Conservation (phyloP, 2,888 invertebrate genomes). For the Tetanocera ferruginea region DNA sequence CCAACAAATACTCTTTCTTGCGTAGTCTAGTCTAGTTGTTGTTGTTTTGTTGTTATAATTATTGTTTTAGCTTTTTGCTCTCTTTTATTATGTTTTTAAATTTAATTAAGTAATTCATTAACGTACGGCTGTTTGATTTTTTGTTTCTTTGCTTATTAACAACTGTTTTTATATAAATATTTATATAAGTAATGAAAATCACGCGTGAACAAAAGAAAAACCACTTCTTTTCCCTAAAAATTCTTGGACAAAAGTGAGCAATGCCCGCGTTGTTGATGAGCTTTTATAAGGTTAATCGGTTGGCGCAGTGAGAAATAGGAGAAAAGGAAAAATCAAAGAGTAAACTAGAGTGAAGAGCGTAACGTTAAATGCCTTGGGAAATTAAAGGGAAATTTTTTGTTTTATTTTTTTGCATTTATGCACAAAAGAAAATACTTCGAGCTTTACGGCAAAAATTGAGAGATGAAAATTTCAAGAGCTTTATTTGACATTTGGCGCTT, state of each 20-base stretch:
- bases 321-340: background rate
- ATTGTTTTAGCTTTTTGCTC: background rate
- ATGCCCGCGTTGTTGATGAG: background rate
- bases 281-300: conserved; percentile 24
- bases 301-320: background rate
- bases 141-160: conserved; percentile 32
- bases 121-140: background rate
- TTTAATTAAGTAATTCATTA: conserved; percentile 16
- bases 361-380: background rate
- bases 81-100: conserved; percentile 9
- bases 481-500: background rate
- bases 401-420: background rate
- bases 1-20: conserved; percentile 8
- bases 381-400: background rate
- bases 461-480: too few relatives aligned
- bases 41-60: conserved; percentile 18
- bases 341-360: background rate
- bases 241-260: conserved; percentile 68
- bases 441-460: background rate
- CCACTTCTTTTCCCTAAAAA: conserved; percentile 61
- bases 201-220: conserved; percentile 34
- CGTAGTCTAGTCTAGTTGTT: background rate
- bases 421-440: background rate
- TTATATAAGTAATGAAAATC: conserved; percentile 5
- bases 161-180: conserved; percentile 33